Conservation (phyloP, 1,140 invertebrate genomes). For the Bradynema listronoti region DNA sequence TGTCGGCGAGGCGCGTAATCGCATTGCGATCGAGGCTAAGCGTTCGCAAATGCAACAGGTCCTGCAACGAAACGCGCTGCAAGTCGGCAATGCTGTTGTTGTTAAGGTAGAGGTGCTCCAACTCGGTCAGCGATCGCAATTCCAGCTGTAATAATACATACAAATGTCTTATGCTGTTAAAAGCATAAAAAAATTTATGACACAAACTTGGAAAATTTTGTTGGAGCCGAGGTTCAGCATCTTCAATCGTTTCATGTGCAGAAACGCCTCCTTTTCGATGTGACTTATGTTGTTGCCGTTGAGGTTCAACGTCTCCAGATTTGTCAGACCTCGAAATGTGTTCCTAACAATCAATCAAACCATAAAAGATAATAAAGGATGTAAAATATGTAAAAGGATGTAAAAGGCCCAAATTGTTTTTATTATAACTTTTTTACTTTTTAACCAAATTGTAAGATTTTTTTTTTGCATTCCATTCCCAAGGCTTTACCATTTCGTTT, state of each 20-base stretch:
- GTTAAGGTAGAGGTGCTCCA: slow-evolving; percentile 49
- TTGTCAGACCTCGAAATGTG: slow-evolving; percentile 47
- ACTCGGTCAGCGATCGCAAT: slow-evolving; percentile 27
- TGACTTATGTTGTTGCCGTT: slow-evolving; percentile 29
- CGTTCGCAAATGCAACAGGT: slow-evolving; percentile 28
- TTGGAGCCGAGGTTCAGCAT: slow-evolving; percentile 47
- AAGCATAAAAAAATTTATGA: background rate
- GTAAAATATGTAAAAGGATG: too few species aligned
- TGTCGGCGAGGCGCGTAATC: slow-evolving; percentile 29
- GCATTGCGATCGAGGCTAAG: slow-evolving; percentile 43
- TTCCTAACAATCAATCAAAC: slow-evolving; percentile 28
- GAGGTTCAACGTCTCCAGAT: slow-evolving; percentile 38
- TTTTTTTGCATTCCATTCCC: too few species aligned
- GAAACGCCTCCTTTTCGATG: slow-evolving; percentile 37
- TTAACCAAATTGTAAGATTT: too few species aligned
- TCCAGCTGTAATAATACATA: slow-evolving; percentile 27
- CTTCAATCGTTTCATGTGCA: slow-evolving; percentile 36
- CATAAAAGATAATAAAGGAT: too few species aligned
- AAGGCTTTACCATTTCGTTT: too few species aligned
- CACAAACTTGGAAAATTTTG: slow-evolving; percentile 22
- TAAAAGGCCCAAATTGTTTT: too few species aligned
- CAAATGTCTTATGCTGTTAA: background rate
- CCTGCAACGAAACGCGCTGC: slow-evolving; percentile 34
- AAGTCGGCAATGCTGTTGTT: slow-evolving; percentile 46
- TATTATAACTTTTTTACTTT: too few species aligned